Evolutionary conservation across 2,797 vertebrate genomes (phyloP).

Genomic region (Etheostoma perlongum): DNA sequence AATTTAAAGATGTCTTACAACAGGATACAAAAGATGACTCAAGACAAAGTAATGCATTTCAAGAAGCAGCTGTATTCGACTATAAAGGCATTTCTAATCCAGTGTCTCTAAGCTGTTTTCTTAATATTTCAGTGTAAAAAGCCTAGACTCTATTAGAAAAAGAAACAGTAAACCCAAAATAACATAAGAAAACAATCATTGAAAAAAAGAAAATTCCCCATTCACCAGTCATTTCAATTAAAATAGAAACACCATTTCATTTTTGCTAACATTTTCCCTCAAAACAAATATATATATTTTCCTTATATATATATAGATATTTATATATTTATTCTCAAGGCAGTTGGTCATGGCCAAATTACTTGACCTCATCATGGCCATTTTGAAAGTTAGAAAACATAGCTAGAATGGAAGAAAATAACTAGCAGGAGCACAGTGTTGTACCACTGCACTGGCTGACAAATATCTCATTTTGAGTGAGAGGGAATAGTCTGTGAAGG

Average conservation of each 20-base stretch:
- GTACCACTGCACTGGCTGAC: constrained; percentile 65
- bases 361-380: constrained; percentile 82
- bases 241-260: constrained; percentile 85
- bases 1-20: constrained; percentile 27
- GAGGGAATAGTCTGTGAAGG: constrained; percentile 74
- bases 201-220: constrained; percentile 79
- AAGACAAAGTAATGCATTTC: constrained; percentile 78
- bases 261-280: constrained; percentile 84
- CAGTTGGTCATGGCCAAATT: constrained; percentile 86
- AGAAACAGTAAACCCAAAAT: constrained; percentile 81
- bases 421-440: constrained; percentile 67
- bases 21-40: constrained; percentile 62
- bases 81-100: constrained; percentile 89
- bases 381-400: constrained; percentile 79
- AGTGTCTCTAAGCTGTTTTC: constrained; percentile 88
- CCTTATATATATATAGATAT: constrained; percentile 75
- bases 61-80: constrained; percentile 88
- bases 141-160: constrained; percentile 86
- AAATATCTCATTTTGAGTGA: constrained; percentile 70
- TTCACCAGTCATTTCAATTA: constrained; percentile 87
- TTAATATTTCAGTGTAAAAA: constrained; percentile 90
- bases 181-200: constrained; percentile 82
- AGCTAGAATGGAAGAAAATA: constrained; percentile 72
- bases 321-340: constrained; percentile 85
- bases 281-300: constrained; percentile 85